Percentiles rank a stretch among this genome's conserved stretches.
phyloP scores from a whole-genome alignment of 1,140 invertebrate species.

The Diabrotica undecimpunctata region DNA sequence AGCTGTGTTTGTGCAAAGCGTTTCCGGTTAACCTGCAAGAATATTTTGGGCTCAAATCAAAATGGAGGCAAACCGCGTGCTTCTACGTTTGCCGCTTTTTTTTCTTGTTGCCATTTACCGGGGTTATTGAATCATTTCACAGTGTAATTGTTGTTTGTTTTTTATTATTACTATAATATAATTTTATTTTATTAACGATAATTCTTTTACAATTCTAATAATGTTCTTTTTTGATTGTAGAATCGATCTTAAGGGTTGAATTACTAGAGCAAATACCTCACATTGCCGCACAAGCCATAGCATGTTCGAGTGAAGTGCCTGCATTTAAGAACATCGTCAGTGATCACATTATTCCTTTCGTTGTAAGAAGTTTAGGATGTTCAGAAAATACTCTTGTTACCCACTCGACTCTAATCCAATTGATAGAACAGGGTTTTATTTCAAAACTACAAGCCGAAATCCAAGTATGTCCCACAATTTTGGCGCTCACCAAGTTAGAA shows the following conservation, averaged over 20 bases:
- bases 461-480: conserved; percentile 44
- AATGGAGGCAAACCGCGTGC: conserved; percentile 46
- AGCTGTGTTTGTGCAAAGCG: conserved; percentile 26
- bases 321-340: conserved; percentile 35
- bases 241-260: conserved; percentile 31
- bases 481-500: conserved; percentile 36
- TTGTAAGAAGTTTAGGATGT: conserved; percentile 40
- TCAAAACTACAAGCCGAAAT: conserved; percentile 40
- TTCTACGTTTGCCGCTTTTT: conserved; percentile 37
- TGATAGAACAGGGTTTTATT: conserved; percentile 40
- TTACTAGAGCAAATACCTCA: conserved; percentile 41
- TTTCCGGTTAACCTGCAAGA: conserved; percentile 45
- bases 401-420: conserved; percentile 32
- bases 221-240: conserved; percentile 33
- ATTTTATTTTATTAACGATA: conserved; percentile 12
- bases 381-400: conserved; percentile 34
- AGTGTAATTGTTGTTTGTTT: not conserved
- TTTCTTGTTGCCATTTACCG: conserved; percentile 8
- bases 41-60: conserved; percentile 41
- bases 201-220: not conserved
- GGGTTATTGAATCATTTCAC: not conserved
- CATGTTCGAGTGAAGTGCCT: conserved; percentile 31
- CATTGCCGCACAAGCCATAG: conserved; percentile 30
- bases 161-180: not conserved
- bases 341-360: conserved; percentile 40